Evolutionary conservation across 2,797 vertebrate genomes (phyloP).

Genomic region (Tamandua tetradactyla): DNA sequence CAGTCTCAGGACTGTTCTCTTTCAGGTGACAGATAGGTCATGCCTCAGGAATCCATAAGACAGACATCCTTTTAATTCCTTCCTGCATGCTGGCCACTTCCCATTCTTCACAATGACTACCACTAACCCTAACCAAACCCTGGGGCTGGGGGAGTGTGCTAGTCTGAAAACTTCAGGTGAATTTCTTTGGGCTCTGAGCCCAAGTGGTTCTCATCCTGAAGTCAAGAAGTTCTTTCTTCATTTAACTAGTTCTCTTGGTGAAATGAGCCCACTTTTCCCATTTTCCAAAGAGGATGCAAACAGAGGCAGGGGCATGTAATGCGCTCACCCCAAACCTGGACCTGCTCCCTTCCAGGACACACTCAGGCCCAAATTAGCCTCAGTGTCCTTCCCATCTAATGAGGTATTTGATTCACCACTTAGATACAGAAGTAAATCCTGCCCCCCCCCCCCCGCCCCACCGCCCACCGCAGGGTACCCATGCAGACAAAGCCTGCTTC

Average conservation of each 20-base stretch:
- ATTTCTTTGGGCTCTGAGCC: neutral
- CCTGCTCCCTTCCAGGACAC: neutral
- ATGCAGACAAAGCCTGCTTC: neutral
- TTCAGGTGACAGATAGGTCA: neutral
- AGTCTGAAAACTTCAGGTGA: neutral
- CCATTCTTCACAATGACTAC: neutral
- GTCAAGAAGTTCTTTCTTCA: neutral
- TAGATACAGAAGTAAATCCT: neutral
- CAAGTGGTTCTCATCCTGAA: neutral
- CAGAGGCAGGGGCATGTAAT: neutral
- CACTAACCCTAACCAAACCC: neutral
- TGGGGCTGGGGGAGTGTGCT: neutral
- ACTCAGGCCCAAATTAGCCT: neutral
- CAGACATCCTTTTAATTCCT: neutral
- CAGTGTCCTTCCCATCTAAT: neutral
- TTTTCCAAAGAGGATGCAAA: neutral
- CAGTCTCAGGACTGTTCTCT: neutral
- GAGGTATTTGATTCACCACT: neutral
- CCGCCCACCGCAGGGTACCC: neutral
- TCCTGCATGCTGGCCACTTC: neutral
- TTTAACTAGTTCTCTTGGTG: neutral
- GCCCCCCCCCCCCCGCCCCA: too few species aligned
- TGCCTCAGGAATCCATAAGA: neutral
- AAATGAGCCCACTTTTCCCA: neutral
- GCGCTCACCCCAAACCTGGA: neutral